These are phyloP conservation scores for Corythornis cristatus DNA, from an alignment of 2,113 vertebrate species.

Conservation along the genomic window DNA sequence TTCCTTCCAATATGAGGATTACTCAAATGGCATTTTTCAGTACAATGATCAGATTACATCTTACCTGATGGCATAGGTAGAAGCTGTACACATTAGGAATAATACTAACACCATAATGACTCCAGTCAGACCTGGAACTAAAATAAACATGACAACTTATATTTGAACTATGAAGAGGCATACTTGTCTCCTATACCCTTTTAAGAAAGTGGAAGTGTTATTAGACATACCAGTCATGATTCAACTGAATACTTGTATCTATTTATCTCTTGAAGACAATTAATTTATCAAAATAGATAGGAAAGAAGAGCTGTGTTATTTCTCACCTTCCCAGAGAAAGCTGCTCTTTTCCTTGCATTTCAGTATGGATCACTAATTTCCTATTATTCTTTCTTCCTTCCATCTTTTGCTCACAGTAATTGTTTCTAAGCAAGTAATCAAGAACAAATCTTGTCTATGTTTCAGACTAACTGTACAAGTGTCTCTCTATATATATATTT, in stretches of 20 bases:
- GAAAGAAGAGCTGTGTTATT: background rate
- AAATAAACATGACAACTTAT: background rate
- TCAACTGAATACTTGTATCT: background rate
- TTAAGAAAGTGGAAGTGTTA: background rate
- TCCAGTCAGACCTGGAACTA: conserved; percentile 94
- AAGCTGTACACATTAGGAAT: conserved; percentile 94
- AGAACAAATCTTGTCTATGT: background rate
- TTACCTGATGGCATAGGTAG: conserved; percentile 91
- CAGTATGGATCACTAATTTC: background rate
- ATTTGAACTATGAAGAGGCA: background rate
- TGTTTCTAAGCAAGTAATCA: background rate
- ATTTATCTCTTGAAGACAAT: background rate
- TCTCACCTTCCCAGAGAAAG: background rate
- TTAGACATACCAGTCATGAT: background rate
- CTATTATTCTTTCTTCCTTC: background rate
- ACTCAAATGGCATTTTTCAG: background rate
- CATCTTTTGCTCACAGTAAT: background rate
- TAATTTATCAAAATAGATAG: background rate
- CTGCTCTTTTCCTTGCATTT: background rate
- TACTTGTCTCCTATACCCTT: background rate
- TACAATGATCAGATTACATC: background rate
- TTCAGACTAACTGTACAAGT: background rate
- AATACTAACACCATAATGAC: conserved; percentile 91
- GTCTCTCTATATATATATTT: background rate
- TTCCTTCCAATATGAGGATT: background rate